Evolutionary conservation across 2,888 invertebrate genomes (phyloP), one percentile per base, ranked within the genome.

Genomic region (Deilephila porcellus): DNA sequence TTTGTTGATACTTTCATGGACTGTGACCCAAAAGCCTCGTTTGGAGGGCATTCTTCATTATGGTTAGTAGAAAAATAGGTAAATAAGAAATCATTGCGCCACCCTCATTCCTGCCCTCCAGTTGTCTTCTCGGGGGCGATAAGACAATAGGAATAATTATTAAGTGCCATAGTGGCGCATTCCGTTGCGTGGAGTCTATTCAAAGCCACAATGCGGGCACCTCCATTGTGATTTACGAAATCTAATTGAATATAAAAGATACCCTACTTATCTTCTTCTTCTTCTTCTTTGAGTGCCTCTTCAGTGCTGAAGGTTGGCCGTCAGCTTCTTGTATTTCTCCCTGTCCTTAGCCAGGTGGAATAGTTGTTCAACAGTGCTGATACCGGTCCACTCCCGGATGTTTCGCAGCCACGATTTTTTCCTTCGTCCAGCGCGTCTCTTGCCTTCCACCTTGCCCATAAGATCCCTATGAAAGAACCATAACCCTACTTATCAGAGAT

Each of bases 91-190:
- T 29, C 45, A 4, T 37, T 25, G 17, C 45, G 14, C 20, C 45
- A 64, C 72, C 64, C 72, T 45, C 25, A 37, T 59, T 59, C 19
- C 34, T 72, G 56, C 70, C 14, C 74, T 45, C 45, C 11, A 45
- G 45, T 45, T 45, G 45, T 56, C 71, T 34, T 70, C 63, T 73
- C 74, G 74, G 79, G 76, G 76, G 75, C 25, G 70, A 86, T 86
- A 86, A 90, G 89, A 91, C 91, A 91, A 91, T 88, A 83, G 89
- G 84, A 84, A 89, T 89, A 91, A 89, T 88, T 85, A 88, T 88
- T 85, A 67, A 85, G 84, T 80, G 83, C 81, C 86, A 87, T 87
- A 85, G 83, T 80, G 80, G 80, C 80, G 81, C 83, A 87, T 86
- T 82, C 84, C 81, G 77, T 78, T 76, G 80, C 81, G 76, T 75